Percentiles rank a stretch among this genome's conserved stretches.
Conservation (phyloP, 1,140 invertebrate genomes). For the Penaeus indicus region DNA sequence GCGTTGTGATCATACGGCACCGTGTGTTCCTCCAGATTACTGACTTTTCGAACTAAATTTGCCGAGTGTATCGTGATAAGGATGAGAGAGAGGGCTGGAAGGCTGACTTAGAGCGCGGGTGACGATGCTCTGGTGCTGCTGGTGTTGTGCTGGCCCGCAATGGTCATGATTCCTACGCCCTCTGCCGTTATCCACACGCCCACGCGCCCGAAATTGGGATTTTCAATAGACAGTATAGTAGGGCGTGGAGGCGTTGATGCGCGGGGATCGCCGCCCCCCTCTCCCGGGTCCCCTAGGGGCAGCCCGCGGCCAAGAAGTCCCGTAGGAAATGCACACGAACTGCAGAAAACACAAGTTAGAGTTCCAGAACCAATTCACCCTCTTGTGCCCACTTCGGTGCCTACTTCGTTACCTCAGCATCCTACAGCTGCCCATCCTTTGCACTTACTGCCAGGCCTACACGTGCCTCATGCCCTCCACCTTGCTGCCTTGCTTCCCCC, state of each 20-base stretch:
- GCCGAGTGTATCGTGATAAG: slow-evolving; percentile 4
- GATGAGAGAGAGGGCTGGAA: neutral
- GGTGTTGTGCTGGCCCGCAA: slow-evolving; percentile 31
- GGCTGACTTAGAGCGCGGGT: slow-evolving; percentile 25
- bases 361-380: slow-evolving; percentile 56
- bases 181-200: slow-evolving; percentile 60
- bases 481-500: slow-evolving; percentile 51
- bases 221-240: slow-evolving; percentile 62
- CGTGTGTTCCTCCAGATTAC: slow-evolving; percentile 18
- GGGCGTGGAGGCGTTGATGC: slow-evolving; percentile 50
- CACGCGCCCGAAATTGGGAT: slow-evolving; percentile 58
- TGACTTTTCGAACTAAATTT: slow-evolving; percentile 2
- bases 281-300: slow-evolving; percentile 48
- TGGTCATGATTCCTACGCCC: slow-evolving; percentile 62
- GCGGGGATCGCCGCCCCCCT: slow-evolving; percentile 54
- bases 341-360: slow-evolving; percentile 47
- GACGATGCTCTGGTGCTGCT: slow-evolving; percentile 28
- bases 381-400: slow-evolving; percentile 48
- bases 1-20: slow-evolving; percentile 35
- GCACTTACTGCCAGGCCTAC: slow-evolving; percentile 38
- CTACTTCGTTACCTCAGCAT: slow-evolving; percentile 43
- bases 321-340: slow-evolving; percentile 14
- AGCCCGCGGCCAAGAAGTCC: slow-evolving; percentile 48
- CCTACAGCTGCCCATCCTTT: slow-evolving; percentile 23
- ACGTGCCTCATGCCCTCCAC: slow-evolving; percentile 53